Conservation (phyloP, 92 coral and sea anemone species). For the Micromussa lordhowensis region DNA sequence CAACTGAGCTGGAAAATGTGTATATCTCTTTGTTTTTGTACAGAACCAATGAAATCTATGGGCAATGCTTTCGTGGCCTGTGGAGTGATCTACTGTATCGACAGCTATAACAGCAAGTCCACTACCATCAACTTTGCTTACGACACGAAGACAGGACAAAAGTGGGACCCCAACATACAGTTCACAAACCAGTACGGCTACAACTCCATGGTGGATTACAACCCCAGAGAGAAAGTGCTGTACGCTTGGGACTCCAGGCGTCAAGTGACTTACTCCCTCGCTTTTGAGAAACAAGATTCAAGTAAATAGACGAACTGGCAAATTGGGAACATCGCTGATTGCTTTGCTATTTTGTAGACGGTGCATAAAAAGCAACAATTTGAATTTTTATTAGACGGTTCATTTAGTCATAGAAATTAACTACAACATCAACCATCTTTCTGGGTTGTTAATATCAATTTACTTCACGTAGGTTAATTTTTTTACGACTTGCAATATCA, state of each 20-base stretch:
- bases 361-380: not conserved
- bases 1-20: too few relatives aligned
- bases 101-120: not conserved
- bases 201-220: constrained; percentile 62
- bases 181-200: constrained; percentile 24
- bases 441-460: not conserved
- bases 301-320: not conserved
- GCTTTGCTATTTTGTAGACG: not conserved
- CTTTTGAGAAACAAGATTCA: constrained; percentile 30
- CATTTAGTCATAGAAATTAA: not conserved
- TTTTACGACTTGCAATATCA: not conserved
- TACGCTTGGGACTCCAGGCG: constrained; percentile 53
- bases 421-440: not conserved
- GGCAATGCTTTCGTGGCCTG: constrained; percentile 49
- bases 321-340: not conserved
- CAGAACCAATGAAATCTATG: constrained; percentile 15
- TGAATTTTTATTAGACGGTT: not conserved
- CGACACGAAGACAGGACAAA: constrained; percentile 10
- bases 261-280: constrained; percentile 45
- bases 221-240: constrained; percentile 55
- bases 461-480: not conserved
- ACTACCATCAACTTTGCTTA: constrained; percentile 58
- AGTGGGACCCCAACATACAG: constrained; percentile 23
- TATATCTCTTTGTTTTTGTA: not conserved
- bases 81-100: constrained; percentile 48